These are phyloP conservation scores for Drosophila equinoxialis DNA, from an alignment of 1,140 invertebrate genomes.

Conservation along the genomic window DNA sequence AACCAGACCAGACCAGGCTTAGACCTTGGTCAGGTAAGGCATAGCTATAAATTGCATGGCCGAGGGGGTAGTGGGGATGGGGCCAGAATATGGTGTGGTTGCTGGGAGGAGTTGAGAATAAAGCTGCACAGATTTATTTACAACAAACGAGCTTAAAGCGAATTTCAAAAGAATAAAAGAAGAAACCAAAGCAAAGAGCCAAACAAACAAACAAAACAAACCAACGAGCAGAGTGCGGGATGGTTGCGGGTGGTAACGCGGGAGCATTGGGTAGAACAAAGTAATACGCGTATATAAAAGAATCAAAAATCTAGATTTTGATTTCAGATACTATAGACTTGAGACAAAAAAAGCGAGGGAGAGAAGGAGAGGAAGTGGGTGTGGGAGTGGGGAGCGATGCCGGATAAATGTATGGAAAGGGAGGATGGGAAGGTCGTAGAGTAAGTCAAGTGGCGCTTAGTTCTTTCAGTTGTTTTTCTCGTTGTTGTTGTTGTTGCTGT, in stretches of 20 bases:
- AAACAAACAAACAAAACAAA: constrained; percentile 39
- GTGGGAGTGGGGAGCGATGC: neutral
- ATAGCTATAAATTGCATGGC: neutral
- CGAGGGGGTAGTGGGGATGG: neutral
- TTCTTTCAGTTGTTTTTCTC: constrained; percentile 1
- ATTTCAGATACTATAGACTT: constrained; percentile 69
- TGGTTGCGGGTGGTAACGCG: neutral
- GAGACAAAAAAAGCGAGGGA: neutral
- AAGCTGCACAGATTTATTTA: constrained; percentile 68
- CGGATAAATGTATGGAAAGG: neutral
- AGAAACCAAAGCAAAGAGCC: constrained; percentile 44
- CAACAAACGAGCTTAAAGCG: constrained; percentile 72
- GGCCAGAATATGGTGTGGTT: neutral
- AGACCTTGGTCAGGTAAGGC: constrained; percentile 9
- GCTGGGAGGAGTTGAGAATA: constrained; percentile 39
- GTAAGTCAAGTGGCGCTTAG: constrained; percentile 77
- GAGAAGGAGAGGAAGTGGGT: neutral
- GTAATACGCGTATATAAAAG: constrained; percentile 72
- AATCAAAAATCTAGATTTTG: constrained; percentile 80
- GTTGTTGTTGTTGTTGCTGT: neutral
- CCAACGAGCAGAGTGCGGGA: neutral
- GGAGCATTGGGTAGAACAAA: constrained; percentile 11
- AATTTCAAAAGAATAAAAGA: constrained; percentile 65
- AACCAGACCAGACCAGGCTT: constrained; percentile 9
- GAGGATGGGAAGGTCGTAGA: constrained; percentile 15